Conservation (phyloP, 2,888 invertebrate species). For the Cryptocephalus moraei region DNA sequence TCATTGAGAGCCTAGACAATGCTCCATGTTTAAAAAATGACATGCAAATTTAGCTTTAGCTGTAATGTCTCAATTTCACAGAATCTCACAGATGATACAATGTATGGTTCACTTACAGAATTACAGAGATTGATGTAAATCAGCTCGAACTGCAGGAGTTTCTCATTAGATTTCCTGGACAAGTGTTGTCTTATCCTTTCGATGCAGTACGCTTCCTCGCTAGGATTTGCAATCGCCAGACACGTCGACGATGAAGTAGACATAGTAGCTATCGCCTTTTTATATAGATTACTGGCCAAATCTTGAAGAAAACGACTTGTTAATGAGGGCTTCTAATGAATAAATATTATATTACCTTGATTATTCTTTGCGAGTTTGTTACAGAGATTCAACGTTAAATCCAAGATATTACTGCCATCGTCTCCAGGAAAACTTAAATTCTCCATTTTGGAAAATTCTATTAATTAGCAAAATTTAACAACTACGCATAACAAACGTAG, state of each 20-base stretch:
- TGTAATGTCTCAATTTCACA: no score
- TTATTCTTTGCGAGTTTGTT: conserved; percentile 29
- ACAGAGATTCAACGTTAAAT: conserved; percentile 26
- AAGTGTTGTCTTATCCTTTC: conserved; percentile 24
- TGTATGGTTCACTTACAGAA: conserved; percentile 20
- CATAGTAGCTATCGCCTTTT: conserved; percentile 15
- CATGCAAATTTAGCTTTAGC: no score
- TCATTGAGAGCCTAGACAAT: no score
- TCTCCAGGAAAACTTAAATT: no score
- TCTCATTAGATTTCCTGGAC: conserved; percentile 20
- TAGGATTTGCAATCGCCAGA: conserved; percentile 12
- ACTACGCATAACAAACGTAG: no score
- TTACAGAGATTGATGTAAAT: conserved; percentile 30
- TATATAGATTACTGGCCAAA: neutral
- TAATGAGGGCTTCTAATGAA: neutral
- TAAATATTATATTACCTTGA: conserved; percentile 19
- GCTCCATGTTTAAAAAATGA: no score
- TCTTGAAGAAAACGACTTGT: no score
- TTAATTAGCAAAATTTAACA: no score
- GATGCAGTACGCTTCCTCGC: conserved; percentile 25
- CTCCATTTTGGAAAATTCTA: no score
- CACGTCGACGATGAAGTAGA: conserved; percentile 21
- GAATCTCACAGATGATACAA: no score
- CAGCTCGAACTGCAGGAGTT: conserved; percentile 29
- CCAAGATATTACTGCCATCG: no score